phyloP scores from a whole-genome alignment of 2,888 invertebrate genomes.

The Dicyrtomina minuta region DNA sequence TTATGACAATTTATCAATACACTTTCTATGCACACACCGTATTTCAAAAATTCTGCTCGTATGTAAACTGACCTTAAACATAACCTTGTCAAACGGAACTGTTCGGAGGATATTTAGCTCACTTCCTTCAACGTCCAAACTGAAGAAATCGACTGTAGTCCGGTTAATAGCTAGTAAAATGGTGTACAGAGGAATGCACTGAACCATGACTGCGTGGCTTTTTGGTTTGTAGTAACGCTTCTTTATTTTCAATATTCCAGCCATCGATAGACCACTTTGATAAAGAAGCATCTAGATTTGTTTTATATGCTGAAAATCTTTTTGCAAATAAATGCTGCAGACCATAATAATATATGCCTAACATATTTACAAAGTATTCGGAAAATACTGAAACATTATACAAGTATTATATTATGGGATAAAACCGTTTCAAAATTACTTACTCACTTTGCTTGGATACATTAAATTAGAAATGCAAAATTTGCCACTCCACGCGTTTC shows the following conservation, averaged over 20 bases:
- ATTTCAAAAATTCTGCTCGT: not conserved
- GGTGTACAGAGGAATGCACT: slow-evolving; percentile 56
- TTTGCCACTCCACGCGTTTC: slow-evolving; percentile 55
- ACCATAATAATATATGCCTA: too few species aligned
- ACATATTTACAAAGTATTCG: too few species aligned
- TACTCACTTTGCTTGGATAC: too few species aligned
- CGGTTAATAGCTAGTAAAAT: slow-evolving; percentile 56
- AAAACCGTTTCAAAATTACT: too few species aligned
- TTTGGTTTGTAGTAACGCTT: slow-evolving; percentile 11
- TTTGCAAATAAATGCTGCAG: too few species aligned
- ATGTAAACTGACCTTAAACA: slow-evolving; percentile 55
- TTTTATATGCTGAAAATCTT: too few species aligned
- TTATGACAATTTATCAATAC: too few species aligned
- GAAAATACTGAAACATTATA: not conserved
- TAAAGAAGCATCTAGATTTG: slow-evolving; percentile 27
- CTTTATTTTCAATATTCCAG: slow-evolving; percentile 27
- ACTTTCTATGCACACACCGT: too few species aligned
- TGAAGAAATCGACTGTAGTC: slow-evolving; percentile 56
- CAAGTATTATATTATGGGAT: too few species aligned
- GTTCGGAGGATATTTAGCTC: slow-evolving; percentile 56
- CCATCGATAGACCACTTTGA: slow-evolving; percentile 10
- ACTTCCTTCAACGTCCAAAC: slow-evolving; percentile 57
- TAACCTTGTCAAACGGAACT: slow-evolving; percentile 56
- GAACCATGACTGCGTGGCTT: slow-evolving; percentile 51
- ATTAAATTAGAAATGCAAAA: slow-evolving; percentile 54